A percentile compares a stretch with the other conserved stretches of the same genome.
Evolutionary conservation across 2,797 vertebrate genomes (phyloP).

Genomic region (Alcedo atthis): DNA sequence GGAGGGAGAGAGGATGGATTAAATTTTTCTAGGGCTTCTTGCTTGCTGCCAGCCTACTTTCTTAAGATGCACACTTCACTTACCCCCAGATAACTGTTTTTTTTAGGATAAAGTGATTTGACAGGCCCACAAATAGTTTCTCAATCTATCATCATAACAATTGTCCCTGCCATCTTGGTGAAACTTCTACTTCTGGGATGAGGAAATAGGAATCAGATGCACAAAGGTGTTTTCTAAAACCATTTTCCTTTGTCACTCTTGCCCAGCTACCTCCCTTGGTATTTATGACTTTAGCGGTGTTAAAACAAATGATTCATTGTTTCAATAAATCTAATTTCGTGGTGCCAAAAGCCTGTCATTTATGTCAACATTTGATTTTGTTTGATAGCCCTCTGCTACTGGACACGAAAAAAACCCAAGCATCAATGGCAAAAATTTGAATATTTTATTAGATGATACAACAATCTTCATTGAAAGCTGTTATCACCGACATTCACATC

Average conservation of each 20-base stretch:
- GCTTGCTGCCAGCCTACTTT: not conserved
- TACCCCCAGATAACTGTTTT: not conserved
- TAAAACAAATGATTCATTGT: not conserved
- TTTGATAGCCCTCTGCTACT: not conserved
- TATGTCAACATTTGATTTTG: not conserved
- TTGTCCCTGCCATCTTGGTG: not conserved
- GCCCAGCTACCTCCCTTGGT: not conserved
- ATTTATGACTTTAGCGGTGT: not conserved
- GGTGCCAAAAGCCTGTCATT: not conserved
- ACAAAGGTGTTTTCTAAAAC: not conserved
- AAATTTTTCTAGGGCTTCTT: not conserved
- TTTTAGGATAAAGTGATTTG: not conserved
- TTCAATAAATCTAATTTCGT: conserved; percentile 2
- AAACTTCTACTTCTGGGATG: not conserved
- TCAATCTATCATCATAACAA: not conserved
- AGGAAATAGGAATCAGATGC: not conserved
- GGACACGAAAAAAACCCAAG: not conserved
- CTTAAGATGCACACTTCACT: rapidly evolving
- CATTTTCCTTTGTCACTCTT: not conserved
- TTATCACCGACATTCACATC: not conserved
- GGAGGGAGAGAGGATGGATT: not conserved
- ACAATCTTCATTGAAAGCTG: not conserved
- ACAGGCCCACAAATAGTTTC: not conserved
- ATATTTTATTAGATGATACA: not conserved
- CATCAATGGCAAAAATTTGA: not conserved